A percentile compares a stretch with the other conserved stretches of the same genome.
Evolutionary conservation across 2,113 vertebrate species (phyloP).

Genomic region (Synodontis membranacea): DNA sequence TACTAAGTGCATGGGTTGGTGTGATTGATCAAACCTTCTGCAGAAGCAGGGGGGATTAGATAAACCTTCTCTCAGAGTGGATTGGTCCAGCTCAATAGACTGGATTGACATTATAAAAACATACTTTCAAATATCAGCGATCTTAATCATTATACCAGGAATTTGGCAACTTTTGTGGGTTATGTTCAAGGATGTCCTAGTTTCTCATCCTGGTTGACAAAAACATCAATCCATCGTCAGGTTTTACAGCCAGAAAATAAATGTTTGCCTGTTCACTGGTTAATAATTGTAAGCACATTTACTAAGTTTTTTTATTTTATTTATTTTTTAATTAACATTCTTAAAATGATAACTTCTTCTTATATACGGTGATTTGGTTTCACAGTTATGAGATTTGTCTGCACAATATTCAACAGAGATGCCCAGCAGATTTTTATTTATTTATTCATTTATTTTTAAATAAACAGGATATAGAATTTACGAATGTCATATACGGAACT

Average conservation of each 20-base stretch:
- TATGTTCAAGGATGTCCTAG: background rate
- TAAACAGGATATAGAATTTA: conserved; percentile 11
- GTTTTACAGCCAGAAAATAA: background rate
- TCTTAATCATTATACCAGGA: background rate
- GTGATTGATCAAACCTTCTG: background rate
- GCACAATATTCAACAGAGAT: background rate
- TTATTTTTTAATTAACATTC: background rate
- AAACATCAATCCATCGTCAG: background rate
- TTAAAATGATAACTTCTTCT: background rate
- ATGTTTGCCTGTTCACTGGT: background rate
- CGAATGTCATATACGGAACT: background rate
- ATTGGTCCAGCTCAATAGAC: no score
- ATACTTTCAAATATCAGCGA: no score
- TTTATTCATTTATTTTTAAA: no score
- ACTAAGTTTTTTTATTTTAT: background rate
- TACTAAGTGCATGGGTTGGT: background rate
- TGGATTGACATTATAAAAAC: background rate
- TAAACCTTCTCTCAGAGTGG: background rate
- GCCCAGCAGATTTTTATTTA: background rate
- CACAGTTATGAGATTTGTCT: background rate
- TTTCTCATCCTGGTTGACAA: background rate
- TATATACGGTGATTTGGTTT: background rate
- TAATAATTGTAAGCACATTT: background rate
- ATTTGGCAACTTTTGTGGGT: background rate
- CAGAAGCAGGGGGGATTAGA: background rate